A percentile compares a stretch with the other conserved stretches of the same genome.
Conservation (phyloP, 2,888 invertebrate species). For the Temnothorax ravouxi region DNA sequence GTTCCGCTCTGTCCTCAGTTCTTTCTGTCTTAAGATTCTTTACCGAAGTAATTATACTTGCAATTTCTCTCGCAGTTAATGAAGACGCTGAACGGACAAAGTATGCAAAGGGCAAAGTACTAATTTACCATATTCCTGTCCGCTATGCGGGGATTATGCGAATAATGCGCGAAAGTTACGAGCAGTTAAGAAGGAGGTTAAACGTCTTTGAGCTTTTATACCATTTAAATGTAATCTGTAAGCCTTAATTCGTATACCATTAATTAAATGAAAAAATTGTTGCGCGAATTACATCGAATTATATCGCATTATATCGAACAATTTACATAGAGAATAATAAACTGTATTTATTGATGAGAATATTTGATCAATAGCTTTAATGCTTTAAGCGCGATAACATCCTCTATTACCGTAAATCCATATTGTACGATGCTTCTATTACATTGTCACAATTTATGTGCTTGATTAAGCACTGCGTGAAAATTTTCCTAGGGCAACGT, state of each 20-base stretch:
- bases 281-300: background rate
- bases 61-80: conserved; percentile 47
- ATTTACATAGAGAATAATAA: conserved; percentile 11
- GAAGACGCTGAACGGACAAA: conserved; percentile 35
- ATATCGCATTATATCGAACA: background rate
- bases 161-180: conserved; percentile 53
- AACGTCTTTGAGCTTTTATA: conserved; percentile 38
- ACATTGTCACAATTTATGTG: conserved; percentile 16
- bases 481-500: conserved; percentile 22
- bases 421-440: conserved; percentile 22
- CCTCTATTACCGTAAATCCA: conserved; percentile 11
- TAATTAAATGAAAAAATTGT: conserved; percentile 6
- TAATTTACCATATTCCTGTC: conserved; percentile 51
- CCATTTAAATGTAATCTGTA: conserved; percentile 29
- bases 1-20: conserved; percentile 15
- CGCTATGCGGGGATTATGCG: conserved; percentile 45
- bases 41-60: conserved; percentile 50
- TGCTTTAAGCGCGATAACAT: background rate
- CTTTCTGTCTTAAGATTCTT: conserved; percentile 32
- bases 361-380: background rate
- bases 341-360: conserved; percentile 6
- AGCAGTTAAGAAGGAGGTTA: conserved; percentile 27
- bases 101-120: conserved; percentile 56
- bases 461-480: conserved; percentile 10
- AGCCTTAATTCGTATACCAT: background rate